Percentiles rank a stretch among this genome's conserved stretches.
Conservation (phyloP, 2,113 vertebrate species). For the Vombatus ursinus region DNA sequence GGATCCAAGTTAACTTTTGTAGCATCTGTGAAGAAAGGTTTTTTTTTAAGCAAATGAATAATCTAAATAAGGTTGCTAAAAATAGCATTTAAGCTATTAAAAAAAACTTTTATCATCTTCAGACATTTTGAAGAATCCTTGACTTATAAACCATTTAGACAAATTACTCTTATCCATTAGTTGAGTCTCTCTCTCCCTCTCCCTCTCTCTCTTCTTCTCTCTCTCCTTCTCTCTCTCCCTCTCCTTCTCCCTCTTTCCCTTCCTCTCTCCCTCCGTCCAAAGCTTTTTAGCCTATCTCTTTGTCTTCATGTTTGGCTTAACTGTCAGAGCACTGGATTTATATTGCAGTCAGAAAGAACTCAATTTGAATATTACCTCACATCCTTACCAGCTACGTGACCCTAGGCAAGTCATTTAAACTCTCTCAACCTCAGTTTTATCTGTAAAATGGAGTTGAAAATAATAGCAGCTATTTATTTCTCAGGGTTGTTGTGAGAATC, state of each 20-base stretch:
- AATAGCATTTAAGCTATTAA: conserved; percentile 1
- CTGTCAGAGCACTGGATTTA: not conserved
- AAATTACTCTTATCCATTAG: conserved; percentile 16
- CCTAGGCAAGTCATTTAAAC: not conserved
- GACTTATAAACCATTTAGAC: conserved; percentile 1
- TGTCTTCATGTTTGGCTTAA: not conserved
- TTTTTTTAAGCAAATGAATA: not conserved
- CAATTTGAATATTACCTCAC: not conserved
- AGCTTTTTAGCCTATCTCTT: not conserved
- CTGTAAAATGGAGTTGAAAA: not conserved
- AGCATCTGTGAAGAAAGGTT: not conserved
- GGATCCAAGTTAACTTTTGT: not conserved
- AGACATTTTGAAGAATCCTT: conserved; percentile 8
- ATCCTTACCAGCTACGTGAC: not conserved
- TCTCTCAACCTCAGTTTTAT: not conserved
- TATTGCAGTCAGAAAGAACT: not conserved
- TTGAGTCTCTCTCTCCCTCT: not conserved
- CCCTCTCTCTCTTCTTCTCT: not conserved
- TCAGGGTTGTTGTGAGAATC: not conserved
- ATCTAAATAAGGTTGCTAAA: not conserved
- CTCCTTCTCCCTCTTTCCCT: not conserved
- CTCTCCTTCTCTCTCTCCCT: too few relatives aligned
- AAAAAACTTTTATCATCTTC: not conserved
- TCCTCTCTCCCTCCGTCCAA: not conserved
- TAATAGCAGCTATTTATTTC: not conserved